Evolutionary conservation across 1,140 invertebrate species (phyloP).

Genomic region (Bombus huntii): DNA sequence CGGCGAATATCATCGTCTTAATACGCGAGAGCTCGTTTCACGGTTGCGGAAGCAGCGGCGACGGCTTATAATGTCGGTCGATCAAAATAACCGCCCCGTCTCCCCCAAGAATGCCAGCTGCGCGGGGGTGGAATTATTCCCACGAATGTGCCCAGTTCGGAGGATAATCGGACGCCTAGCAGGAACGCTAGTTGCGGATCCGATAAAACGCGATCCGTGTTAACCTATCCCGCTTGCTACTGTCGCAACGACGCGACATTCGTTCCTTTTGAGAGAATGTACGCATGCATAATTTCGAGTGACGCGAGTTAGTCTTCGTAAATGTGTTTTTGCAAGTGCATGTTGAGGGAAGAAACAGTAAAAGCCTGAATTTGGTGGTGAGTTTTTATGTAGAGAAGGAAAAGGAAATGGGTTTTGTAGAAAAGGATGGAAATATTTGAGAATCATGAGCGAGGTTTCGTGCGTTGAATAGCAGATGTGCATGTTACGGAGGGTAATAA

Average conservation of each 20-base stretch:
- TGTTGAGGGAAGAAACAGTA: not conserved
- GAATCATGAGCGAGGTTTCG: too few relatives aligned
- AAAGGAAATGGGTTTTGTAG: not conserved
- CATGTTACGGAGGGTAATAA: too few relatives aligned
- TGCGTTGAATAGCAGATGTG: too few relatives aligned
- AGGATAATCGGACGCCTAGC: conserved; percentile 74
- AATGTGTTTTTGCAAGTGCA: not conserved
- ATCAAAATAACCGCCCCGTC: conserved; percentile 65
- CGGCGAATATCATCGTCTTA: conserved; percentile 56
- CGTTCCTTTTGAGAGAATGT: conserved; percentile 15
- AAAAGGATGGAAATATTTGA: too few relatives aligned
- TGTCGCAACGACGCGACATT: conserved; percentile 41
- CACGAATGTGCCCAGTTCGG: conserved; percentile 70
- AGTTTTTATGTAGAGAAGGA: not conserved
- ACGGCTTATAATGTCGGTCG: conserved; percentile 61
- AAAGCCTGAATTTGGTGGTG: not conserved
- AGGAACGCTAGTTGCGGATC: conserved; percentile 36
- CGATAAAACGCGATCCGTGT: conserved; percentile 75
- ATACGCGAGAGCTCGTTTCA: conserved; percentile 68
- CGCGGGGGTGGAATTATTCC: conserved; percentile 66
- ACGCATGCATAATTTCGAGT: conserved; percentile 48
- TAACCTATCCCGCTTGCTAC: conserved; percentile 56
- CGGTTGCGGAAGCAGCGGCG: conserved; percentile 62
- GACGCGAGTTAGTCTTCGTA: not conserved
- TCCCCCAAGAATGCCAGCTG: conserved; percentile 53